Evolutionary conservation across 2,888 invertebrate species (phyloP).

Genomic region (Drosophila villosipedis): DNA sequence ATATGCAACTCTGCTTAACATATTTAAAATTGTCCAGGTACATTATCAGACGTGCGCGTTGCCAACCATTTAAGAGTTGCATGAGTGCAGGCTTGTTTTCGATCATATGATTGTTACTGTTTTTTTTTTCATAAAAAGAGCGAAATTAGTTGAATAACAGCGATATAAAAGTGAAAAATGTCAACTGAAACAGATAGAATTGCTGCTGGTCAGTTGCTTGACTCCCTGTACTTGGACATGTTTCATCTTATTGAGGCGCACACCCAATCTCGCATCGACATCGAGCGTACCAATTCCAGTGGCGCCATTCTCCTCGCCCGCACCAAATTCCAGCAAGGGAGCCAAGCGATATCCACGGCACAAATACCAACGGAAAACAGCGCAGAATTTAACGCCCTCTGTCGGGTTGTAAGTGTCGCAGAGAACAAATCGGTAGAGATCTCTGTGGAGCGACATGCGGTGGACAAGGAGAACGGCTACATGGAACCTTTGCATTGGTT

Average conservation of each 20-base stretch:
- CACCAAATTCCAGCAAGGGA: conserved; percentile 92
- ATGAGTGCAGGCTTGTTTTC: conserved; percentile 33
- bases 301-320: conserved; percentile 89
- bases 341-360: conserved; percentile 89
- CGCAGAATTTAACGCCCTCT: conserved; percentile 85
- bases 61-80: conserved; percentile 17
- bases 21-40: conserved; percentile 10
- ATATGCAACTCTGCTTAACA: conserved; percentile 16
- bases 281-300: conserved; percentile 89
- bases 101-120: conserved; percentile 49
- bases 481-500: conserved; percentile 93
- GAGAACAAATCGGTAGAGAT: conserved; percentile 82
- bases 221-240: conserved; percentile 89
- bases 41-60: conserved; percentile 10
- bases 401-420: conserved; percentile 83
- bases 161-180: conserved; percentile 33
- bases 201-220: conserved; percentile 86
- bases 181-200: conserved; percentile 20
- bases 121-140: conserved; percentile 17
- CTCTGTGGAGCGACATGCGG: conserved; percentile 80
- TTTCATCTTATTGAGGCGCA: conserved; percentile 91
- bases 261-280: conserved; percentile 88
- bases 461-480: conserved; percentile 84
- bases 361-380: conserved; percentile 89
- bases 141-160: background rate